A percentile compares a stretch with the other conserved stretches of the same genome.
Evolutionary conservation across 2,888 invertebrate genomes (phyloP).

Genomic region (Mythimna albipuncta): DNA sequence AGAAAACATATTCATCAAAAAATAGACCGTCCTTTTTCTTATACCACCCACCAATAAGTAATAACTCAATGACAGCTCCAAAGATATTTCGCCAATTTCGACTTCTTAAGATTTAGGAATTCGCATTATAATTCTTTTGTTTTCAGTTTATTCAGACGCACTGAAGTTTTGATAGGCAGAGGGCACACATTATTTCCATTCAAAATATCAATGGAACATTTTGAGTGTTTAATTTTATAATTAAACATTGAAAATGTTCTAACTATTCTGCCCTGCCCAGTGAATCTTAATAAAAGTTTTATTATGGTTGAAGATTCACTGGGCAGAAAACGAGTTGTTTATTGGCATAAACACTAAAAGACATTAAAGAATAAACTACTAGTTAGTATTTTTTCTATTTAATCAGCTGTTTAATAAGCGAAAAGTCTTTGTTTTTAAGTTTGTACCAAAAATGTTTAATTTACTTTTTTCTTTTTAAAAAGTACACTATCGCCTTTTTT

Average conservation of each 20-base stretch:
- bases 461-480: no score
- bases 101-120: constrained; percentile 57
- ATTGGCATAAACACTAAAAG: neutral
- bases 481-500: neutral
- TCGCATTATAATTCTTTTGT: constrained; percentile 61
- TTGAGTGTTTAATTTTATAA: neutral
- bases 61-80: constrained; percentile 64
- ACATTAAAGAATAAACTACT: neutral
- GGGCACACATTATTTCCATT: constrained; percentile 32
- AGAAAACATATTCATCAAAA: neutral
- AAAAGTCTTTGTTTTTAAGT: neutral
- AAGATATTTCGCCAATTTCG: constrained; percentile 62
- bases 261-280: no score
- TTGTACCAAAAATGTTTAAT: neutral
- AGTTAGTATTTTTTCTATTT: neutral
- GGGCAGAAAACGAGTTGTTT: neutral
- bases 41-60: constrained; percentile 52
- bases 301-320: neutral
- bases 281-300: no score
- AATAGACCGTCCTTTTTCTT: constrained; percentile 22
- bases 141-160: constrained; percentile 46
- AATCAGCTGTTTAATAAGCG: neutral
- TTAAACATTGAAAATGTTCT: no score
- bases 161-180: constrained; percentile 39
- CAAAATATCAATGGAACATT: neutral